Percentiles rank a stretch among this genome's conserved stretches.
phyloP scores from a whole-genome alignment of 2,113 vertebrate genomes.

The Mungos mungo region DNA sequence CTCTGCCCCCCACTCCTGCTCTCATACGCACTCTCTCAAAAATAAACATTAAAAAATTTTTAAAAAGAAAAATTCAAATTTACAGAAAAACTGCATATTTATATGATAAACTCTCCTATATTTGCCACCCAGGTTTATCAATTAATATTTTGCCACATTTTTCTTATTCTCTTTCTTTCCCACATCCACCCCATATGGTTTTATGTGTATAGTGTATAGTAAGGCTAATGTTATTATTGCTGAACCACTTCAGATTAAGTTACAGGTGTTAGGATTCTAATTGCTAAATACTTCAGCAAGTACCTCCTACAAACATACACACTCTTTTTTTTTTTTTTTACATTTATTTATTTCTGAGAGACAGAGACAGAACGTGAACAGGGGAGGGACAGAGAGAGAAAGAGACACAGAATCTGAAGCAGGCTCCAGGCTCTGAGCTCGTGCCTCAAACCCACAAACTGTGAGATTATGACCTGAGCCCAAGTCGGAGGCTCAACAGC shows the following conservation, averaged over 20 bases:
- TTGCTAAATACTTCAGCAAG: neutral
- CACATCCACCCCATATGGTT: neutral
- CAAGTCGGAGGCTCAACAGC: too few relatives aligned
- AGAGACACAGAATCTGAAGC: too few relatives aligned
- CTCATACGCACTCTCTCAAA: too few relatives aligned
- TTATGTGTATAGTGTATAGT: neutral
- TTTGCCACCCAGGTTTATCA: neutral
- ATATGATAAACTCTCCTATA: neutral
- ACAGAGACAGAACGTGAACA: too few relatives aligned
- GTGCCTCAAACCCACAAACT: too few relatives aligned
- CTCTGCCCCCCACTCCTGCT: too few relatives aligned
- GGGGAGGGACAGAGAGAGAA: too few relatives aligned
- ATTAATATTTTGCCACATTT: neutral
- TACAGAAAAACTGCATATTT: neutral
- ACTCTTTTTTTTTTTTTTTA: neutral
- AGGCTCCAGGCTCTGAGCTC: too few relatives aligned
- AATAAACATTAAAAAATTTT: too few relatives aligned
- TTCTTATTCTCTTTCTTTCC: neutral
- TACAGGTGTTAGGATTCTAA: neutral
- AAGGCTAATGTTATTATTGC: neutral
- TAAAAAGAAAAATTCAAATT: neutral
- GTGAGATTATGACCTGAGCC: too few relatives aligned
- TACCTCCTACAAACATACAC: slow-evolving; percentile 10
- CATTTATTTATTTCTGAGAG: too few relatives aligned
- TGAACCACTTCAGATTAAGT: neutral